phyloP scores from a whole-genome alignment of 2,113 vertebrate species.

The Bufo gargarizans region DNA sequence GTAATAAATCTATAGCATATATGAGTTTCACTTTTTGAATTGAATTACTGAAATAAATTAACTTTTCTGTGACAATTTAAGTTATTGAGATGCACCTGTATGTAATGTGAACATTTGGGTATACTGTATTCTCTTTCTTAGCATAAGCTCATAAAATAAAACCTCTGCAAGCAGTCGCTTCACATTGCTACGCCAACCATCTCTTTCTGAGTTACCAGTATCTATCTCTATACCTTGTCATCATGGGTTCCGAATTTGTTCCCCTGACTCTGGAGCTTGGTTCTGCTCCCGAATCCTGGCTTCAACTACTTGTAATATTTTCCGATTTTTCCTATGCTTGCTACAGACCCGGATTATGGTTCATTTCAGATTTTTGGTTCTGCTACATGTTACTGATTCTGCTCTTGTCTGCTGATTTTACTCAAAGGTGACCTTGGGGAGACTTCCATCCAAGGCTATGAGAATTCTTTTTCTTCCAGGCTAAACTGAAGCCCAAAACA shows the following conservation, averaged over 20 bases:
- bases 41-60: too few relatives aligned
- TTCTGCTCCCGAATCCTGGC: background rate
- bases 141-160: background rate
- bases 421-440: too few relatives aligned
- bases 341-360: background rate
- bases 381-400: background rate
- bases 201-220: background rate
- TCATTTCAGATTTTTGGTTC: background rate
- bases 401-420: too few relatives aligned
- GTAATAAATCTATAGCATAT: too few relatives aligned
- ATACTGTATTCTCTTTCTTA: conserved; percentile 5
- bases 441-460: too few relatives aligned
- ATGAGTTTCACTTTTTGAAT: too few relatives aligned
- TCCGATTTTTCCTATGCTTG: background rate
- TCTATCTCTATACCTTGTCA: background rate
- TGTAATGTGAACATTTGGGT: background rate
- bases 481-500: too few relatives aligned
- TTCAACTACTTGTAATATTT: background rate
- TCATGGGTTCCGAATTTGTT: background rate
- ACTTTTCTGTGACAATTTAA: too few relatives aligned
- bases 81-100: too few relatives aligned
- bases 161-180: background rate
- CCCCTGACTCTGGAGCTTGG: too few relatives aligned
- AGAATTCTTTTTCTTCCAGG: too few relatives aligned
- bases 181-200: background rate